Evolutionary conservation across 2,888 invertebrate species (phyloP), one percentile per base, ranked within the genome.

Genomic region (Nomada lathburiana): DNA sequence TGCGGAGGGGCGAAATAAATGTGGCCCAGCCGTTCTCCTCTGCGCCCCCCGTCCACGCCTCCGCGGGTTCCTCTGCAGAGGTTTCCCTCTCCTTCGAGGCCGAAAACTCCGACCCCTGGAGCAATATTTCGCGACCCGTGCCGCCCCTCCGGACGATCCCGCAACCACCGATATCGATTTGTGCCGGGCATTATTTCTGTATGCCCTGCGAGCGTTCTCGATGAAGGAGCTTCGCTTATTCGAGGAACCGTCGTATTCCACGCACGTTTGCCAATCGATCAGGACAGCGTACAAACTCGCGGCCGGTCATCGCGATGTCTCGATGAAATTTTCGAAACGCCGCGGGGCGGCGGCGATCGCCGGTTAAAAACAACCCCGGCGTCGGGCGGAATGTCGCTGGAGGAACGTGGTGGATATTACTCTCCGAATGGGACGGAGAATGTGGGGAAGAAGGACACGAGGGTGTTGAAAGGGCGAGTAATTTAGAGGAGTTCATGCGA

Each of bases 101-200:
- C 55, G 67, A 71, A 71, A 80, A 79, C 73, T 76, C 68, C 53
- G 13, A 0, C 53, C 23, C 50, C 52, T n/a, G 18, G 16, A 62
- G 74, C 65, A 44, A 80, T 86, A 83, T 81, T 71, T 83, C 79
- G 76, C 74, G 59, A 63, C 69, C 18, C 50, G 50, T 26, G 23
- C 59, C 71, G 10, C 60, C 72, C 82, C 62, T 36, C 50, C 59
- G 44, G 29, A 26, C 62, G 63, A 50, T 50, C 50, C n/a, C 62
- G 29, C 60, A 53, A 63, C 68, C 42, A 67, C 79, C 70, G 81
- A 87, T 89, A 91, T 87, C 90, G 90, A 90, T 90, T 89, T 73
- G 85, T 80, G 47, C 67, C 77, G 67, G 77, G 80, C 86, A 88
- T 89, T 90, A 89, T 88, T 88, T 85, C 83, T 83, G 72, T 82